A percentile compares a stretch with the other conserved stretches of the same genome.
These are phyloP conservation scores for Lemur catta DNA, from an alignment of 2,797 vertebrate genomes.

Conservation along the genomic window DNA sequence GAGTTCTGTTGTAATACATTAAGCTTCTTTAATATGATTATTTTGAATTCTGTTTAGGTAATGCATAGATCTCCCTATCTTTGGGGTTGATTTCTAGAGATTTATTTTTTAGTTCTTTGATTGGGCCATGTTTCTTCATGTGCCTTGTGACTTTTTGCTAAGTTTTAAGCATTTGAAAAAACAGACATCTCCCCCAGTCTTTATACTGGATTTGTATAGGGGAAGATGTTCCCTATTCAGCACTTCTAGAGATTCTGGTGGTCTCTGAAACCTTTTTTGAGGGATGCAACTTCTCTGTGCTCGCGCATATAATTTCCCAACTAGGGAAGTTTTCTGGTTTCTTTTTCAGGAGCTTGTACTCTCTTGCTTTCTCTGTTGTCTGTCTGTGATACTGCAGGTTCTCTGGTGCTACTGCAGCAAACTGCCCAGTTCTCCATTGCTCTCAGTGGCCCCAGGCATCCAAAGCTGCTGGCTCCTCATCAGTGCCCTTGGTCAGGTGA, in stretches of 20 bases:
- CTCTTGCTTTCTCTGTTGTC: neutral
- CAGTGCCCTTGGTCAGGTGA: neutral
- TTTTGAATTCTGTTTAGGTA: neutral
- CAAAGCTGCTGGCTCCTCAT: neutral
- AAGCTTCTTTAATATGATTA: neutral
- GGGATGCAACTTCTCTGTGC: neutral
- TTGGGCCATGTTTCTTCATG: neutral
- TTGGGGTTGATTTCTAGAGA: neutral
- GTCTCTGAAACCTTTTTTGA: neutral
- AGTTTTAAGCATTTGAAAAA: neutral
- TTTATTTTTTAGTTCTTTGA: neutral
- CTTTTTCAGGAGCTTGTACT: neutral
- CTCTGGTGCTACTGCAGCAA: neutral
- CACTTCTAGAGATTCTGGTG: neutral
- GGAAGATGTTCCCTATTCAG: neutral
- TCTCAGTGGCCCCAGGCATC: neutral
- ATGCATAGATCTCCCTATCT: neutral
- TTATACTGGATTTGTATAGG: neutral
- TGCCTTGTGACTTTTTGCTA: neutral
- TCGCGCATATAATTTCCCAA: neutral
- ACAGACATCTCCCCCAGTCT: neutral
- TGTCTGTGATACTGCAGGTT: neutral
- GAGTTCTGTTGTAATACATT: neutral
- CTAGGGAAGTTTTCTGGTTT: neutral
- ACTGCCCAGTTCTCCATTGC: no score